A percentile compares a stretch with the other conserved stretches of the same genome.
Evolutionary conservation across 2,888 invertebrate genomes (phyloP).

Genomic region (Sipha maydis): DNA sequence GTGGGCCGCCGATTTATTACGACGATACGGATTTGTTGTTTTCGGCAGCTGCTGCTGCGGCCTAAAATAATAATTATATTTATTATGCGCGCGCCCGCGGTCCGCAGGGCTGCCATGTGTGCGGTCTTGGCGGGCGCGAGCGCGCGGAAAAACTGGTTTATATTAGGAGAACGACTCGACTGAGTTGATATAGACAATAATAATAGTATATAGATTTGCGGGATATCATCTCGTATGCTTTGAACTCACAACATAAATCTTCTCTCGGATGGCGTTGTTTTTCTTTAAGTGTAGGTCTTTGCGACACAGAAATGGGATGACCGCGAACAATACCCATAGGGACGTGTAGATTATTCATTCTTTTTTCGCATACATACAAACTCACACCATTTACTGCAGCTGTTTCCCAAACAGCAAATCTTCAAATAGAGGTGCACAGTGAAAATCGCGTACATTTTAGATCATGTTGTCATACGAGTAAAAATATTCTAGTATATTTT

Average conservation of each 20-base stretch:
- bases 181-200: slow-evolving; percentile 4
- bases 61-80: slow-evolving; percentile 44
- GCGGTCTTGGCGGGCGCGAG: slow-evolving; percentile 34
- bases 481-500: no score
- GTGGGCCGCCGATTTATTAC: slow-evolving; percentile 29
- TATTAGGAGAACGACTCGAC: slow-evolving; percentile 16
- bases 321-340: no score
- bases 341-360: no score
- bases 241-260: slow-evolving; percentile 7
- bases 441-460: no score
- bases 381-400: no score
- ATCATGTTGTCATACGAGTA: no score
- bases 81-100: slow-evolving; percentile 25
- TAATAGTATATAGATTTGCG: neutral
- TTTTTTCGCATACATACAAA: neutral
- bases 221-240: slow-evolving; percentile 17
- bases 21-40: slow-evolving; percentile 19
- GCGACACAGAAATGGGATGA: neutral
- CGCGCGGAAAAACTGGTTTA: slow-evolving; percentile 50
- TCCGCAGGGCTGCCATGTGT: slow-evolving; percentile 50
- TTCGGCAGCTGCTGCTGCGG: neutral
- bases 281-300: neutral
- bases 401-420: no score
- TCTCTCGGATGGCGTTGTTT: slow-evolving; percentile 23
- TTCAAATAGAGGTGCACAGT: no score